These are phyloP conservation scores for Drosophila greeni DNA, from an alignment of 2,888 invertebrate genomes.

Conservation along the genomic window DNA sequence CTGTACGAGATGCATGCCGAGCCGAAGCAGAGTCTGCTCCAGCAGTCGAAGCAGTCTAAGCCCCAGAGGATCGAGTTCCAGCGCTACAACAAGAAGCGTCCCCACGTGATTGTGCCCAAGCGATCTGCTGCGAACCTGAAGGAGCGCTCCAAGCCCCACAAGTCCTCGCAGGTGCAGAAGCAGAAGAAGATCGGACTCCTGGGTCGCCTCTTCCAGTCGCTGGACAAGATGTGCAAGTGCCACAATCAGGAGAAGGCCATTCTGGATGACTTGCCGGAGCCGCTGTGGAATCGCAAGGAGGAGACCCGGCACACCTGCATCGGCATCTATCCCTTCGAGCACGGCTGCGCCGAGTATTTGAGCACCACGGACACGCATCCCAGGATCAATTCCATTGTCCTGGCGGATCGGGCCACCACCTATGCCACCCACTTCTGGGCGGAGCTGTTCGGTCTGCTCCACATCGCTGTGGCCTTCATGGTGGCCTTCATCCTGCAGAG, in stretches of 20 bases:
- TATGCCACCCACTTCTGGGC: slow-evolving; percentile 84
- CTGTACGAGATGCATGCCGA: slow-evolving; percentile 74
- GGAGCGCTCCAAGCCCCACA: slow-evolving; percentile 10
- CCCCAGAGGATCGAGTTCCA: slow-evolving; percentile 76
- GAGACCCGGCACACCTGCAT: slow-evolving; percentile 74
- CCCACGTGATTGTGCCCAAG: slow-evolving; percentile 29
- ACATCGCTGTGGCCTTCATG: slow-evolving; percentile 82
- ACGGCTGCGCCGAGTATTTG: slow-evolving; percentile 83
- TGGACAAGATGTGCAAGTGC: slow-evolving; percentile 68
- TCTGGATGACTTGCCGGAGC: slow-evolving; percentile 67
- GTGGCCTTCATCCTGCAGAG: slow-evolving; percentile 83
- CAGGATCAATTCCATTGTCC: slow-evolving; percentile 80
- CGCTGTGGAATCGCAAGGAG: slow-evolving; percentile 59
- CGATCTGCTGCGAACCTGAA: slow-evolving; percentile 24
- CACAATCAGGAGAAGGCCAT: slow-evolving; percentile 39
- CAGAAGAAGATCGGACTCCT: slow-evolving; percentile 39
- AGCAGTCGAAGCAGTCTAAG: slow-evolving; percentile 28
- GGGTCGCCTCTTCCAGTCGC: slow-evolving; percentile 56
- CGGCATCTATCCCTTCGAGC: slow-evolving; percentile 85
- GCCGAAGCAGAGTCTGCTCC: slow-evolving; percentile 41
- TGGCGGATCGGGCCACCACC: slow-evolving; percentile 82
- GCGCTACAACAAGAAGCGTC: slow-evolving; percentile 58
- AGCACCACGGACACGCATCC: slow-evolving; percentile 84
- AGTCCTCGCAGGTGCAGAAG: slow-evolving; percentile 18
- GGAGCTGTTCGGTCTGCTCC: slow-evolving; percentile 83